Evolutionary conservation across 2,888 invertebrate species (phyloP).

Genomic region (Lepidocyrtoides sp.): DNA sequence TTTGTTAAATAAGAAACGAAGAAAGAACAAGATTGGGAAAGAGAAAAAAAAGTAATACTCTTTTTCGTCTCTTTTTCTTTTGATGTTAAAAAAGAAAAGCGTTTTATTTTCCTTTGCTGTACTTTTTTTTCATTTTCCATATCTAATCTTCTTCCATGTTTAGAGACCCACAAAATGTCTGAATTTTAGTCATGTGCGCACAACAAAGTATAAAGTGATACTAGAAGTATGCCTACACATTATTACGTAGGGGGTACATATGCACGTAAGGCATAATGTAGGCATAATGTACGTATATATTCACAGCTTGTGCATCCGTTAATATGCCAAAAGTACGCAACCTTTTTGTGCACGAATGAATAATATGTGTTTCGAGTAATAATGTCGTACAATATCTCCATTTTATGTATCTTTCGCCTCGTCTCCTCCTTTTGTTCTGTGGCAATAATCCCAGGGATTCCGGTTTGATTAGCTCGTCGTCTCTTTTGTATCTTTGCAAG

Average conservation of each 20-base stretch:
- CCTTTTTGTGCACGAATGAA: conserved; percentile 4
- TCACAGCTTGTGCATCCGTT: not conserved
- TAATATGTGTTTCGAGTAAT: conserved; percentile 11
- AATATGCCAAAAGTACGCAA: not conserved
- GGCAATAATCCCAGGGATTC: conserved; percentile 67
- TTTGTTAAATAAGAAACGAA: conserved; percentile 8
- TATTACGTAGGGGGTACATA: no score
- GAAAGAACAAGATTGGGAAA: not conserved
- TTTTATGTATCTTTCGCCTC: conserved; percentile 29
- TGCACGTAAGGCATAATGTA: not conserved
- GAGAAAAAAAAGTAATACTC: not conserved
- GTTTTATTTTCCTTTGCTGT: not conserved
- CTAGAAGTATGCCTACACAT: no score
- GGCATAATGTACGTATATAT: no score
- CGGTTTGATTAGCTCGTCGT: conserved; percentile 59
- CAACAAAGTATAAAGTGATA: no score
- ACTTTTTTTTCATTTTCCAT: conserved; percentile 24
- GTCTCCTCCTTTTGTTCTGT: conserved; percentile 41
- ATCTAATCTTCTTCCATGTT: not conserved
- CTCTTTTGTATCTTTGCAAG: conserved; percentile 37
- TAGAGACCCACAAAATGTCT: no score
- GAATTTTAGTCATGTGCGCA: no score
- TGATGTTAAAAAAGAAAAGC: conserved; percentile 40
- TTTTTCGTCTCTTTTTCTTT: conserved; percentile 5
- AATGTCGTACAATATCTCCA: conserved; percentile 31